Base-by-base conservation (phyloP, 1,140 invertebrate species). In the Halyomorpha halys region DNA sequence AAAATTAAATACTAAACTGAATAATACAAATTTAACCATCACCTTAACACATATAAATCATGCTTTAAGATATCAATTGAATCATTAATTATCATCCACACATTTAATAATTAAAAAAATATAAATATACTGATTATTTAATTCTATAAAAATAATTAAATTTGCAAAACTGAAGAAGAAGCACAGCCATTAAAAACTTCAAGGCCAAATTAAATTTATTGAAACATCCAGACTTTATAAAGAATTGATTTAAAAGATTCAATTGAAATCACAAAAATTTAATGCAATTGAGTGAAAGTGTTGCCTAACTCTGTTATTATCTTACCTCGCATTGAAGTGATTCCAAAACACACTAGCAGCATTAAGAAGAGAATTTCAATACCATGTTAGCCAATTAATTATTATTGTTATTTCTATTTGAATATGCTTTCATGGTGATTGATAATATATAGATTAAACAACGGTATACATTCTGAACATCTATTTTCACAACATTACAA, bases 301-400 rank as follows among this genome's bases (percentile, higher is more conserved):
- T 53, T 30, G 62, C 51, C 53, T 56, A 56, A 15, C 53, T 56
- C 23, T 56, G 21, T 14, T 59, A 21, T 63, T 71, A 71, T 83
- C 90, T 93, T 92, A 94, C 91, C 91, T 94, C 83, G 89, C 87
- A 77, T 93, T 93, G 89, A 94, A 94, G 86, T 93, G 89, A 84
- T 91, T 94, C 91, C 91, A 94, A 87, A 94, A 92, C 80, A 91
- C 87, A 89, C 90, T 93, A 88, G 69, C 71, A 68, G 75, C 75
- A 76, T 74, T 73, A 75, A 70, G 73, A 72, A 75, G 70, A 73
- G 69, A 75, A 72, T 72, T 68, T 70, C 61, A 69, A 63, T 65
- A 64, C 51, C 49, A 62, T 25, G 63, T 67, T 62, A 65, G 62
- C 60, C 47, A 67, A 61, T 56, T 59, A 21, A n/a, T 19, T 49